A percentile compares a stretch with the other conserved stretches of the same genome.
These are phyloP conservation scores for Gastracanthus pulcherrimus DNA, from an alignment of 2,888 invertebrate genomes.

Conservation along the genomic window DNA sequence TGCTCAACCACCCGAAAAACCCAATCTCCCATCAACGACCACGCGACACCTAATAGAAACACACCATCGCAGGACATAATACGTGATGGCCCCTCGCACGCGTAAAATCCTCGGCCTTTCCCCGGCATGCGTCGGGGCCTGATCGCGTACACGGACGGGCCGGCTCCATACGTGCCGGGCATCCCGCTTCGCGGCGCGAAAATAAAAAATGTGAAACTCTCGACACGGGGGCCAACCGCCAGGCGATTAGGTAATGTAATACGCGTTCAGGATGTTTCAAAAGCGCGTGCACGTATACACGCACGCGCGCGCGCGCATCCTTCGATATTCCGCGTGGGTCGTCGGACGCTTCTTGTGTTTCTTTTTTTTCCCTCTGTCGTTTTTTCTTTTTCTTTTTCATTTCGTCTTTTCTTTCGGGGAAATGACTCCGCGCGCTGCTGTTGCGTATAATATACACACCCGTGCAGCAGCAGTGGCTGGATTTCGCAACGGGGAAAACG, in stretches of 20 bases:
- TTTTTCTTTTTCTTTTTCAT: no score
- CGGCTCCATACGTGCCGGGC: slow-evolving; percentile 35
- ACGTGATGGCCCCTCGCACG: no score
- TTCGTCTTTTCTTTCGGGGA: background rate
- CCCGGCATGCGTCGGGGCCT: background rate
- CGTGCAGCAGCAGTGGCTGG: background rate
- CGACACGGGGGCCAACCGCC: background rate
- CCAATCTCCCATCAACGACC: background rate
- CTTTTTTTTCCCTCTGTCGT: background rate
- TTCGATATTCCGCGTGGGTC: background rate
- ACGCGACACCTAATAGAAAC: background rate
- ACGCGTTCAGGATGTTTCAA: slow-evolving; percentile 44
- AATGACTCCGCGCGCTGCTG: background rate
- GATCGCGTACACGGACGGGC: background rate
- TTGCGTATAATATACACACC: background rate
- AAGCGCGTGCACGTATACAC: background rate
- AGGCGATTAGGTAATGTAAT: slow-evolving; percentile 5
- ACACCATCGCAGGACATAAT: background rate
- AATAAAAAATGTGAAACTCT: slow-evolving; percentile 43
- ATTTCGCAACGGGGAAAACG: background rate
- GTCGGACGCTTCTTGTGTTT: no score
- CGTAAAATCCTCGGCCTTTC: no score
- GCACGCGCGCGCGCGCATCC: background rate
- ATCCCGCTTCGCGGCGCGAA: background rate
- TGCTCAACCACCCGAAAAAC: background rate